These are phyloP conservation scores for Pogona vitticeps DNA, from an alignment of 2,113 vertebrate genomes.

Conservation along the genomic window DNA sequence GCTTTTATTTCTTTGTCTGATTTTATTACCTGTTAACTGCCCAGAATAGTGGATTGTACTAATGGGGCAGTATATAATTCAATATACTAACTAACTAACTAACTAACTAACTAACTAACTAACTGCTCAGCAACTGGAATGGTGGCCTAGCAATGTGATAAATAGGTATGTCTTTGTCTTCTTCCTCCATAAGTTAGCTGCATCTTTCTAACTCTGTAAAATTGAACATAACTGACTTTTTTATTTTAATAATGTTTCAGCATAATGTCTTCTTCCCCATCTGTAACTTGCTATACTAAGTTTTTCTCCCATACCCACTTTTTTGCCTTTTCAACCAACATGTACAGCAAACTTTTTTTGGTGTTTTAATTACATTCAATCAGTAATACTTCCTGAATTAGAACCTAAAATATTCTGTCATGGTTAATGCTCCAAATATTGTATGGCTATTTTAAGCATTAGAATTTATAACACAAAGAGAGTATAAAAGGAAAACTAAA, in stretches of 20 bases:
- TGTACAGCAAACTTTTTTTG: neutral
- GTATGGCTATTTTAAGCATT: slow-evolving; percentile 32
- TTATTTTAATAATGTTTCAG: neutral
- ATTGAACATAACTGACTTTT: neutral
- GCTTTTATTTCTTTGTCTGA: too few species aligned
- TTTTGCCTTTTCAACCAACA: slow-evolving; percentile 1
- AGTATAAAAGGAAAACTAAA: slow-evolving; percentile 33
- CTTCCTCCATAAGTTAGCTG: neutral
- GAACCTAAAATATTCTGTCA: slow-evolving; percentile 34
- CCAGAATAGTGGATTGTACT: too few species aligned
- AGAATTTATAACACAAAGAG: slow-evolving; percentile 15
- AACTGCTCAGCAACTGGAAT: neutral
- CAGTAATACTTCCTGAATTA: slow-evolving; percentile 18
- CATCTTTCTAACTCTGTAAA: neutral
- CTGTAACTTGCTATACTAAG: neutral
- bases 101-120: neutral
- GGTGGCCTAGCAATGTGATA: neutral
- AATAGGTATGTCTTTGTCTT: neutral
- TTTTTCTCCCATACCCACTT: neutral
- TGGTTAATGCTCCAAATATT: slow-evolving; percentile 26
- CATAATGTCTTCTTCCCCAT: neutral
- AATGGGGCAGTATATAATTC: too few species aligned
- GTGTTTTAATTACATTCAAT: slow-evolving; percentile 7
- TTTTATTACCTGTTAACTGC: too few species aligned
- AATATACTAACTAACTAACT: neutral